Conservation (phyloP, 2,797 vertebrate species). For the Arremon brunneinucha region DNA sequence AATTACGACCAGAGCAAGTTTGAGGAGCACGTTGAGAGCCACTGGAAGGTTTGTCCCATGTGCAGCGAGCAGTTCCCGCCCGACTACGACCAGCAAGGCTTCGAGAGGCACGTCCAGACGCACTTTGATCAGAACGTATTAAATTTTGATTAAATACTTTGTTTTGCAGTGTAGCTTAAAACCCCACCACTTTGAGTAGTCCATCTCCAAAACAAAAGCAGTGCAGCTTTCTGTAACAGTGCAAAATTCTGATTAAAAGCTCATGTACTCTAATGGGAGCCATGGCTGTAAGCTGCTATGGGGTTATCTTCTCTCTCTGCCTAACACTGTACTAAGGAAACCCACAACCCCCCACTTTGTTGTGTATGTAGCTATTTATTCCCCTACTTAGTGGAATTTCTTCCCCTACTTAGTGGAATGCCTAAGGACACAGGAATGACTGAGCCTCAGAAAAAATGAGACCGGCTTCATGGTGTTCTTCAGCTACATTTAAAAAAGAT, state of each 20-base stretch:
- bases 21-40: slow-evolving; percentile 96
- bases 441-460: not conserved
- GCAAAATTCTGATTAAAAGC: slow-evolving; percentile 41
- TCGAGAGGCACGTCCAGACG: slow-evolving; percentile 94
- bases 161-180: slow-evolving; percentile 49
- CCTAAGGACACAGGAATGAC: slow-evolving; percentile 30
- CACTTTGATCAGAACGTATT: slow-evolving; percentile 91
- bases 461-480: not conserved
- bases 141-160: slow-evolving; percentile 83
- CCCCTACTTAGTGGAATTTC: slow-evolving; percentile 32
- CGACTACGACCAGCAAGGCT: slow-evolving; percentile 93
- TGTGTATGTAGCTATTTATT: slow-evolving; percentile 68
- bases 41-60: slow-evolving; percentile 99
- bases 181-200: not conserved
- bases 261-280: slow-evolving; percentile 32
- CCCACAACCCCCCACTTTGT: not conserved
- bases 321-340: slow-evolving; percentile 43
- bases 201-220: not conserved
- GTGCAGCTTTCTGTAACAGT: not conserved
- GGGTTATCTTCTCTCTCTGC: slow-evolving; percentile 44
- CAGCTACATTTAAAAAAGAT: not conserved
- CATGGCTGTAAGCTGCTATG: slow-evolving; percentile 28
- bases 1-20: slow-evolving; percentile 98
- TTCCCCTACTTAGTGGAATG: slow-evolving; percentile 40
- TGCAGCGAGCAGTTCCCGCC: slow-evolving; percentile 97